Base-by-base conservation (phyloP, 2,113 vertebrate genomes). In the Sturnira hondurensis region DNA sequence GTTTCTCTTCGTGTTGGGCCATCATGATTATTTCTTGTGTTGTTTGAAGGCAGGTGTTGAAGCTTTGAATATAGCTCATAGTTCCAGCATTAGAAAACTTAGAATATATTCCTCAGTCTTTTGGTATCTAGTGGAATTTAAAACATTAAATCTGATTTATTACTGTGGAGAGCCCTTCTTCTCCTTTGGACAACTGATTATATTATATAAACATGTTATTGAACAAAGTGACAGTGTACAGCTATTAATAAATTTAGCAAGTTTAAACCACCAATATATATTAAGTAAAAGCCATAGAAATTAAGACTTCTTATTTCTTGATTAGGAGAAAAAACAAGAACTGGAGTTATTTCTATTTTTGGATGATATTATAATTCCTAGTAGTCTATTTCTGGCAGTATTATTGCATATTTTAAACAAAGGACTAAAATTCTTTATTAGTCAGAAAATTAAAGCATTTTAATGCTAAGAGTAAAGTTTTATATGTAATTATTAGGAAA, bases 261-360 rank as follows among this genome's bases (percentile, higher is more conserved):
- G 11, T 83, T 90, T 19, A 71, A 74, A 82, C 6, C 45, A 50
- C 16, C 70, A 28, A 47, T 80, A 26, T 36, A 28, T 91, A 47
- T 52, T n/a, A 92, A 71, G 5, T 65, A 85, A 82, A 89, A 82
- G 36, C 19, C 15, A 90, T 65, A 28, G 19, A 93, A 26, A 67
- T 83, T 50, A 96, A 80, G 19, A 76, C 85, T 80, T 90, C 31
- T 86, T 82, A 83, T 76, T 91, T 96, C 33, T 93, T 95, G 65
- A 61, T 67, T 94, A 94, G 73, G 33, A 28, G 31, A 41, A 68
- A 81, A 92, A 83, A 41, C 33, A 63, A 80, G 83, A 83, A 70
- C 67, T 81, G 24, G 22, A 91, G 43, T 91, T 22, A 52, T 86
- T 19, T 81, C 1, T 38, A 19, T 77, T 19, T 89, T 89, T 96